Evolutionary conservation across 2,888 invertebrate species (phyloP).

Genomic region (Spodoptera littoralis): DNA sequence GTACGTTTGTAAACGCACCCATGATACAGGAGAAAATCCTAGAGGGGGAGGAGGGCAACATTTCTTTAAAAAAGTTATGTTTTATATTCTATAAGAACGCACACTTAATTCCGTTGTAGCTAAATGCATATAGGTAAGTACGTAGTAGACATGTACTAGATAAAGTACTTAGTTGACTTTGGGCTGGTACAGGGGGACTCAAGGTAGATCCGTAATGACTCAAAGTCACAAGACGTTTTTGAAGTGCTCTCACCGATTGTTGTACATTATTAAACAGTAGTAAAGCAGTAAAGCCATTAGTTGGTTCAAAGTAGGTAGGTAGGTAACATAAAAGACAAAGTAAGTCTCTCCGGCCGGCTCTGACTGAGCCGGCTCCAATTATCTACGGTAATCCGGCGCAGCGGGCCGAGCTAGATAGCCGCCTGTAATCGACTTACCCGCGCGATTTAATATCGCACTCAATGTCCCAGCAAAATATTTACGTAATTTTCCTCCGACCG

Average conservation of each 20-base stretch:
- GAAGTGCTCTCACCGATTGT: slow-evolving; percentile 37
- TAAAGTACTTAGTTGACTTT: neutral
- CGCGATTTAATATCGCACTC: slow-evolving; percentile 79
- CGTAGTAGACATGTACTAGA: too few species aligned
- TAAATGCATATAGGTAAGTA: too few species aligned
- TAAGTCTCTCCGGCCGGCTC: slow-evolving; percentile 55
- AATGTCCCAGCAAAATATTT: slow-evolving; percentile 78
- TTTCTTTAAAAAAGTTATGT: too few species aligned
- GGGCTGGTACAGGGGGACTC: slow-evolving; percentile 22
- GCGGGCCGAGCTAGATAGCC: slow-evolving; percentile 70
- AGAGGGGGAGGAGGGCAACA: too few species aligned
- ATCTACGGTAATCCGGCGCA: slow-evolving; percentile 74
- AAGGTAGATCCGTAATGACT: slow-evolving; percentile 6
- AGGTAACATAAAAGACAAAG: slow-evolving; percentile 54
- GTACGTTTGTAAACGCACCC: too few species aligned
- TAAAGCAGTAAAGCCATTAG: slow-evolving; percentile 55
- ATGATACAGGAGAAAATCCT: too few species aligned
- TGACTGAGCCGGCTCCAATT: slow-evolving; percentile 70
- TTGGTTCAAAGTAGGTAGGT: slow-evolving; percentile 43
- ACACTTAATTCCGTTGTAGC: too few species aligned
- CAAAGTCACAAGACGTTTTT: slow-evolving; percentile 27
- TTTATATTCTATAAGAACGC: too few species aligned
- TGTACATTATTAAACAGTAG: slow-evolving; percentile 49
- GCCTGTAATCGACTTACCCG: slow-evolving; percentile 78
- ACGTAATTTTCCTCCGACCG: slow-evolving; percentile 67